phyloP scores from a whole-genome alignment of 2,888 invertebrate genomes.

The Pseudolycoriella hygida region DNA sequence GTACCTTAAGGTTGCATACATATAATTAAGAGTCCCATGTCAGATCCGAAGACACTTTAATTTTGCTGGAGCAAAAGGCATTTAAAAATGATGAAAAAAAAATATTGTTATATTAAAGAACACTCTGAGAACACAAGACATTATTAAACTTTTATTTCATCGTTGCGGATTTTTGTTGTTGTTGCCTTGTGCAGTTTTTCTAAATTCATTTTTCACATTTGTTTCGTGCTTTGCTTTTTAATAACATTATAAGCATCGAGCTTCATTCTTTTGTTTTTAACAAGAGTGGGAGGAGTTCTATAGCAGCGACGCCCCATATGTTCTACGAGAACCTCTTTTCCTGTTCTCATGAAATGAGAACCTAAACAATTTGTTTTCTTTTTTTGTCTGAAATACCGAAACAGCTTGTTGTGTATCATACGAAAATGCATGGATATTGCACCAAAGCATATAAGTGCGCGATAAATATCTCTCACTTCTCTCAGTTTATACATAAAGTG shows the following conservation, averaged over 20 bases:
- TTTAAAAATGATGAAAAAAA: not conserved
- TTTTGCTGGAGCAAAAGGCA: not conserved
- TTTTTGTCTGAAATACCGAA: no score
- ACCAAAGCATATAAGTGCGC: no score
- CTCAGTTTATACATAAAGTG: no score
- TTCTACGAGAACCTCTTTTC: not conserved
- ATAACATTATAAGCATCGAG: not conserved
- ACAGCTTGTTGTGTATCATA: no score
- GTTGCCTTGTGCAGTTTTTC: not conserved
- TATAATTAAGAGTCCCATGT: slow-evolving; percentile 1
- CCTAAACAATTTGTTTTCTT: no score
- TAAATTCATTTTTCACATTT: not conserved
- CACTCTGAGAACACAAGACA: not conserved
- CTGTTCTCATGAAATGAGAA: not conserved
- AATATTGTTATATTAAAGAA: not conserved
- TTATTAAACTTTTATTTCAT: not conserved
- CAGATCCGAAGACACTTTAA: slow-evolving; percentile 2
- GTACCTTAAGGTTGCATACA: not conserved
- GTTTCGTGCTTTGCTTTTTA: not conserved
- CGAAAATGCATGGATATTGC: no score
- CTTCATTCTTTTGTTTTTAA: not conserved
- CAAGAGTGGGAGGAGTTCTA: not conserved
- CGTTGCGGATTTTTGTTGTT: not conserved
- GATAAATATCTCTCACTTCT: no score
- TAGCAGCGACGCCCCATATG: not conserved